A percentile compares a stretch with the other conserved stretches of the same genome.
These are phyloP conservation scores for Zoanthus sociatus DNA, from an alignment of 92 coral and sea anemone species.

Conservation along the genomic window DNA sequence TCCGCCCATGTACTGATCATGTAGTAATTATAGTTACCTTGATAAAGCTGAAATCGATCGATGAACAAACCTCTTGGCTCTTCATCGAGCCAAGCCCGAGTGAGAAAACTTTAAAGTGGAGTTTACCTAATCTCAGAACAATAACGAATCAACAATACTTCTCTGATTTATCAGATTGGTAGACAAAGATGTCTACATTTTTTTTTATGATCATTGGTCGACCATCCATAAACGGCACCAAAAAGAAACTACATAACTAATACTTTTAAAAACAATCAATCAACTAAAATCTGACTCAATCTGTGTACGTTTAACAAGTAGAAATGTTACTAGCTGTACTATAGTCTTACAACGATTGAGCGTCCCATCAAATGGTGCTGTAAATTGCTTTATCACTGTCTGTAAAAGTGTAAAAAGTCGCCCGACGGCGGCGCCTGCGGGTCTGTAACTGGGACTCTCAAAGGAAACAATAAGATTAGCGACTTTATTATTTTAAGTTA, in stretches of 20 bases:
- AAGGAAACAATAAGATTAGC: conserved; percentile 75
- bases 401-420: conserved; percentile 71
- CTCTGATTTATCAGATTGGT: no score
- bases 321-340: not conserved
- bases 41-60: not conserved
- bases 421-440: conserved; percentile 76
- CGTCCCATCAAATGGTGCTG: not conserved
- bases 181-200: not conserved
- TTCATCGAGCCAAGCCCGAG: no score
- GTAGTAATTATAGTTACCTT: conserved; percentile 5
- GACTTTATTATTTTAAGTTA: conserved; percentile 57
- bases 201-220: not conserved
- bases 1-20: not conserved
- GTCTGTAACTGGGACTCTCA: conserved; percentile 65
- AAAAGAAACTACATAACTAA: no score
- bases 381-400: conserved; percentile 46
- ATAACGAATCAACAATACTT: no score
- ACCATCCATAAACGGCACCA: not conserved
- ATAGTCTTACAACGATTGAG: not conserved
- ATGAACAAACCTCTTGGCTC: not conserved
- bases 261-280: no score
- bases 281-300: no score
- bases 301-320: not conserved
- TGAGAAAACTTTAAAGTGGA: no score
- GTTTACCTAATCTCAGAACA: no score